Evolutionary conservation across 2,797 vertebrate genomes (phyloP), one percentile per base, ranked within the genome.

Genomic region (Gallinago solitaria): DNA sequence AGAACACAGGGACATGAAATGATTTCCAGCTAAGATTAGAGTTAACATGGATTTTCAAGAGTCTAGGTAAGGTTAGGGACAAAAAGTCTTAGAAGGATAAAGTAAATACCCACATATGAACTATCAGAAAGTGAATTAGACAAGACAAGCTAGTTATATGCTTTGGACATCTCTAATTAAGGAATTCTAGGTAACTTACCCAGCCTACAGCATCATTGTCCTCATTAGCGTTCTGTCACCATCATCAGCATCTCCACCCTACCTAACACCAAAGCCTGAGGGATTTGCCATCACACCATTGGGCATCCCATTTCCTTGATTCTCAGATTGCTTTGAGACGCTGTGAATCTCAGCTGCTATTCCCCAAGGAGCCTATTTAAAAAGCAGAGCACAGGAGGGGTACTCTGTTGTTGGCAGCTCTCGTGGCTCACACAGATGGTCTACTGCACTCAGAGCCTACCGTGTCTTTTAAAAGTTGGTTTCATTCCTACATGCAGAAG

Each of bases 341-440:
- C 63, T 76, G 68, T 59, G 79, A 94, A 86, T 82, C 80, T 94
- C 79, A 73, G 69, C 74, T 88, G 83, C 63, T 95, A 12, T 84
- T 95, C 94, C 80, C 94, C 61, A 65, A 91, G 94, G 91, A 94
- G 25, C 27, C 37, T 87, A 73, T 95, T 95, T 97, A 86, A 88
- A 93, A 95, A 93, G 59, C 74, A 79, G 50, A 93, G 43, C 53
- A 8, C 89, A 78, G 84, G 77, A 95, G 73, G 69, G 56, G 14
- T 69, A 48, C 61, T 83, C 82, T 84, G 79, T 61, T 95, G 84
- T 84, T 95, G 96, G 90, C 96, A 96, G 93, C 76, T 93, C 87
- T 94, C 5, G 9, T 81, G 59, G 50, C 69, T 94, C 73, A 83
- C 87, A 91, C 96, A 97, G 94, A 96, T 96, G 95, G 94, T 94